Evolutionary conservation across 2,797 vertebrate species (phyloP), one percentile per base, ranked within the genome.

Genomic region (Masticophis lateralis): DNA sequence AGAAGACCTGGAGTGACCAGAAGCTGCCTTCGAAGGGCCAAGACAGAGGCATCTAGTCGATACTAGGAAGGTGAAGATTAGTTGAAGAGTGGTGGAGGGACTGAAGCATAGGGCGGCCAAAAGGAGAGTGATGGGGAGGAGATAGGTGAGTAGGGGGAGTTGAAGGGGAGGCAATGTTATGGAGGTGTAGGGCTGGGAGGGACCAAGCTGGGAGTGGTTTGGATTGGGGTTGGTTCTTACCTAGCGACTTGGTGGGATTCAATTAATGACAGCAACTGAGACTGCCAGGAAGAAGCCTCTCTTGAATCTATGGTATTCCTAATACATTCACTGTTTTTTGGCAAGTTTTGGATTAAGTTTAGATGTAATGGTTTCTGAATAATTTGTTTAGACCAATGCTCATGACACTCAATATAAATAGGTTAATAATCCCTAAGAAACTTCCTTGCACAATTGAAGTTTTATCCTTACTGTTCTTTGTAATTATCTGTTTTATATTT

Each of bases 341-440:
- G 13, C n/a, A 37, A 18, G 16, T 37, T 74, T 74, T 74, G n/a
- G 32, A 32, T 16, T 32, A 18, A 37, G 37, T 83, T 83, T 74
- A 37, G 74, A 25, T 79, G 20, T 43, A 79, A 79, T 43, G 9
- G 37, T 83, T 47, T 25, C 74, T 83, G 74, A 47, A 83, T 83
- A 83, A 12, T 47, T 83, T 83, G 10, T 47, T 83, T 47, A 83
- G 74, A 47, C 1, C 37, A 25, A 22, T 47, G 4, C 25, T 43
- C 37, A 43, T 79, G 74, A 47, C 74, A 47, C 10, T 10, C 74
- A 12, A 2, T 20, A 83, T 47, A 47, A 47, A 51, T 18, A 7
- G 43, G 57, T 0, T 55, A 18, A 14, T 69, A n/a, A 51, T 93
- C 93, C 56, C 89, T 88, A 94, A 93, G n/a, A 18, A 94, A 55